A percentile compares a stretch with the other conserved stretches of the same genome.
phyloP scores from a whole-genome alignment of 2,113 vertebrate species.

The Colossoma macropomum region DNA sequence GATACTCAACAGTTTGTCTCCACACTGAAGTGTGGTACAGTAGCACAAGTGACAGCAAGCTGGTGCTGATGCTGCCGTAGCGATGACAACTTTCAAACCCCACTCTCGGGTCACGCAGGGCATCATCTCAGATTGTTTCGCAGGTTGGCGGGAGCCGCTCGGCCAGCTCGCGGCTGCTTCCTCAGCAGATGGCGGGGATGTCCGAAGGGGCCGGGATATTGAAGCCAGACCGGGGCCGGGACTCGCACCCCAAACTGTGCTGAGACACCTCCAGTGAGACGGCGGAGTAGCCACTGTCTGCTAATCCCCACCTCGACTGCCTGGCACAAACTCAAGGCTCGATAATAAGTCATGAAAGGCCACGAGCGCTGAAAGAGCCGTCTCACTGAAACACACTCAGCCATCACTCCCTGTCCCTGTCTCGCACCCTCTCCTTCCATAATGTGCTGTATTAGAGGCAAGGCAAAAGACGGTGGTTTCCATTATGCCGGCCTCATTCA shows the following conservation, averaged over 20 bases:
- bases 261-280: conserved; percentile 31
- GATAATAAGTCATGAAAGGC: conserved; percentile 37
- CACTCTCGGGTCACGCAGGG: not conserved
- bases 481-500: not conserved
- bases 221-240: not conserved
- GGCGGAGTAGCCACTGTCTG: not conserved
- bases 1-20: not conserved
- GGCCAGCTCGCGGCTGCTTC: not conserved
- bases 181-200: conserved; percentile 47
- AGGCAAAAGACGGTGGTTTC: not conserved
- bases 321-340: conserved; percentile 33
- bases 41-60: not conserved
- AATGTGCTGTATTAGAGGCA: not conserved
- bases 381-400: not conserved
- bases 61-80: not conserved
- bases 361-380: conserved; percentile 35
- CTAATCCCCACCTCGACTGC: conserved; percentile 30
- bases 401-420: not conserved
- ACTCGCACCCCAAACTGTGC: not conserved
- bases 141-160: too few relatives aligned
- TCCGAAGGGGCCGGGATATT: conserved; percentile 19
- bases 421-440: not conserved
- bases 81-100: not conserved
- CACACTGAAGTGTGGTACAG: not conserved
- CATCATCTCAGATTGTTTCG: not conserved